Evolutionary conservation across 1,140 invertebrate genomes (phyloP), one percentile per base, ranked within the genome.

Genomic region (Nephila pilipes): DNA sequence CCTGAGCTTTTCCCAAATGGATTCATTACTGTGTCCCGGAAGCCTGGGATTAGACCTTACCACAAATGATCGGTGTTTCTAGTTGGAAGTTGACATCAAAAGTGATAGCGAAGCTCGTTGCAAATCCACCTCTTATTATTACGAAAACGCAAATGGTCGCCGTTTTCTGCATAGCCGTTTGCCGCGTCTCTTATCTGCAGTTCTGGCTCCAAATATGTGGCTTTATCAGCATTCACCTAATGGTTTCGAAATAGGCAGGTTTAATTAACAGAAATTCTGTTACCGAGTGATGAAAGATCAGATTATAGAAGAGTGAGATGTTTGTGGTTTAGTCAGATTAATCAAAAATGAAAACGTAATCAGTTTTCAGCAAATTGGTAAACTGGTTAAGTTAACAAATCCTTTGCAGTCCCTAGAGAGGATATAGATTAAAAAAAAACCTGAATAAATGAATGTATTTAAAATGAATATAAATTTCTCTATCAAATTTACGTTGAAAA

Each of bases 31-130:
- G 80, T 55, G 36, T 81, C 20, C 80, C 80, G 80, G 46, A 81
- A 14, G 46, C 29, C 80, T 6, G 80, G 80, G 80, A 81, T 81
- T 81, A 81, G 38, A 46, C n/a, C 4, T 38, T 29, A 81, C 80
- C 80, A 22, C 80, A 81, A 81, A 81, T 81, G 46, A 55, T 81
- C 38, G 22, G 25, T 16, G 69, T 55, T 54, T 54, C 46, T 81
- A 18, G 38, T n/a, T 85, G 54, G 54, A 85, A 60, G 29, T 36
- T 60, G 83, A 85, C 83, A 85, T 85, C 83, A 85, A 57, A 85
- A 85, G 83, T 85, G 83, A 85, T 85, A 85, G 46, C 83, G 83
- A 32, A 85, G 57, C 57, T 32, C 29, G 55, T 36, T 85, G n/a
- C 55, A 58, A 85, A 85, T 85, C 54, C 55, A n/a, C 14, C 22